Base-by-base conservation (phyloP, 37 sponge, comb jelly and placozoan genomes). In the Geodia barretti region DNA sequence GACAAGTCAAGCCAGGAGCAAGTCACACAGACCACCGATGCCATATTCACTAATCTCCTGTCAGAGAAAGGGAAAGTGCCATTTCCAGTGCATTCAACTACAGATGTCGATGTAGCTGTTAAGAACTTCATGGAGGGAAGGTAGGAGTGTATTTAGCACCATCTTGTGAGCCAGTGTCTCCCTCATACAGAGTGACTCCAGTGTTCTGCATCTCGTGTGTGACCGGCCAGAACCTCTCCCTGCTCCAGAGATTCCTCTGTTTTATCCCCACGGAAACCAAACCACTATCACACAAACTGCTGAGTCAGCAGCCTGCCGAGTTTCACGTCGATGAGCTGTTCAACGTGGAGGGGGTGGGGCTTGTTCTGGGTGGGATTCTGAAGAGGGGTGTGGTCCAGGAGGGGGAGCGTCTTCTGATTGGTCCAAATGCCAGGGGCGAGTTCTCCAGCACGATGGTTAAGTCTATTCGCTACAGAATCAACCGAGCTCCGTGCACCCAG, bases 261-360 rank as follows among this genome's bases (percentile, higher is more conserved):
- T 69, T 74, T 7, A 78, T 97, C 3, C 95, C 91, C 29, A 86
- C 88, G 23, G 62, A 82, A 2, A 86, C 69, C 77, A 81, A 83
- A 21, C 69, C 38, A 39, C 79, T 71, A 21, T 54, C 35, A 7
- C 75, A 78, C 5, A 41, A 86, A 24, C 79, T 83, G 62, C 77
- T 78, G 70, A 87, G 91, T 61, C 93, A 91, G 67, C 72, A 79
- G 54, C 74, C 47, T 1, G 68, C 85, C 25, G 97, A 95, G 75
- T 97, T 97, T 66, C 92, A 89, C 36, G 88, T 96, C 37, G 97
- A 98, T 67, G 99, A 96, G 60, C 77, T 95, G 32, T 92, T 89
- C 80, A 86, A 86, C 54, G 99, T 98, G 3, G 88, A 95, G 2
- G 88, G 89, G 33, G 83, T 83, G 0, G 99, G 95, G 21, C 83